Conservation (phyloP, 2,888 invertebrate species). For the Thecocarcelia acutangulata region DNA sequence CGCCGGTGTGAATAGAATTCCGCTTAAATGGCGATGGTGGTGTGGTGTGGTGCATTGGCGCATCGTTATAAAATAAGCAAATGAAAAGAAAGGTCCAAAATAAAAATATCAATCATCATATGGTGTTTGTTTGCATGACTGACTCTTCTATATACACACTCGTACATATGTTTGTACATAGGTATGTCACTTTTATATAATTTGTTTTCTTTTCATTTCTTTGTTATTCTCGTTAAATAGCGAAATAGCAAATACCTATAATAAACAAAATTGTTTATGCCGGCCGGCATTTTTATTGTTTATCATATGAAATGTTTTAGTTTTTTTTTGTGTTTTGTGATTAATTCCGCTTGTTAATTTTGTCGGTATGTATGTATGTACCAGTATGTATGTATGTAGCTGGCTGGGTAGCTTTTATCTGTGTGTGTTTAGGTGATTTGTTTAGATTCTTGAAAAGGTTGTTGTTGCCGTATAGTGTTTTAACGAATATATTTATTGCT, state of each 20-base stretch:
- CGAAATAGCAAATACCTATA: conserved; percentile 34
- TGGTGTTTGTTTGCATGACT: background rate
- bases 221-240: conserved; percentile 40
- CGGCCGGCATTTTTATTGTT: conserved; percentile 66
- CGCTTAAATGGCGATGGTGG: background rate
- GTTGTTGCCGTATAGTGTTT: conserved; percentile 35
- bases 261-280: conserved; percentile 44
- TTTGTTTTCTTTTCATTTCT: conserved; percentile 21
- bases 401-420: background rate
- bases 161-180: too few relatives aligned
- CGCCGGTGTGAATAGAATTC: background rate
- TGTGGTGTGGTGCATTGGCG: background rate
- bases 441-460: conserved; percentile 45
- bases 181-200: background rate
- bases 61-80: background rate
- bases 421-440: background rate
- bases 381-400: too few relatives aligned
- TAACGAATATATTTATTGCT: conserved; percentile 30
- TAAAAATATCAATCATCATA: background rate
- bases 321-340: conserved; percentile 28
- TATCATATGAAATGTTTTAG: conserved; percentile 22
- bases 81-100: background rate
- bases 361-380: background rate
- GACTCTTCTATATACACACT: too few relatives aligned
- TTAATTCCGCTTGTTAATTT: conserved; percentile 43